Evolutionary conservation across 1,140 invertebrate genomes (phyloP), one percentile per base, ranked within the genome.

Genomic region (Drosophila nigrodunni): DNA sequence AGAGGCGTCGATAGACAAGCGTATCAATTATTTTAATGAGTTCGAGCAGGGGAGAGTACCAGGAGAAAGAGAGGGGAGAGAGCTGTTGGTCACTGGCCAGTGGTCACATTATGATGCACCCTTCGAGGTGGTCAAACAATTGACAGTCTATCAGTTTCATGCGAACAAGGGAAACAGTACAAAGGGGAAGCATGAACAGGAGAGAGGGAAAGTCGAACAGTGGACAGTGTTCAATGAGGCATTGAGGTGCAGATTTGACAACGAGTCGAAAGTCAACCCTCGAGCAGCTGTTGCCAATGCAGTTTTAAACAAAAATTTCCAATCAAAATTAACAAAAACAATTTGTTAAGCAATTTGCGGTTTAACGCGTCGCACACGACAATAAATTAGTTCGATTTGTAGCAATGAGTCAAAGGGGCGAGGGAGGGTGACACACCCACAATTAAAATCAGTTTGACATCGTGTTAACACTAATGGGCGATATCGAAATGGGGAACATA

Each of bases 1-100:
- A 49, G 43, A 83, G 80, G 85, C 85, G 85, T 89, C 71, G 70
- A 47, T 62, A 74, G 78, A 88, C 83, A 89, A 88, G 85, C 85
- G 85, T 85, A 78, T 89, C 85, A 89, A 89, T 89, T 89, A 89
- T 89, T 89, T 89, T 88, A 89, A 88, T 88, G 74, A 76, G 52
- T 50, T 39, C 7, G 15, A 61, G 25, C 25, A 5, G 25, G 25
- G 25, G 25, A 30, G 25, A 30, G 25, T 30, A 5, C 25, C 25
- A 30, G 4, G 25, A 25, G 25, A 25, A 25, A 30, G 50, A 18
- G 7, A 49, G 25, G 52, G 47, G 37, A 34, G 21, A 2, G 15
- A 30, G 7, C 21, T 25, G 57, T 41, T 60, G 57, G 74, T 77
- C 54, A 77, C 66, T 70, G 78, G 54, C 76, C 72, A 73, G 30